These are phyloP conservation scores for Dicentrarchus labrax DNA, from an alignment of 2,113 vertebrate species.

Conservation along the genomic window DNA sequence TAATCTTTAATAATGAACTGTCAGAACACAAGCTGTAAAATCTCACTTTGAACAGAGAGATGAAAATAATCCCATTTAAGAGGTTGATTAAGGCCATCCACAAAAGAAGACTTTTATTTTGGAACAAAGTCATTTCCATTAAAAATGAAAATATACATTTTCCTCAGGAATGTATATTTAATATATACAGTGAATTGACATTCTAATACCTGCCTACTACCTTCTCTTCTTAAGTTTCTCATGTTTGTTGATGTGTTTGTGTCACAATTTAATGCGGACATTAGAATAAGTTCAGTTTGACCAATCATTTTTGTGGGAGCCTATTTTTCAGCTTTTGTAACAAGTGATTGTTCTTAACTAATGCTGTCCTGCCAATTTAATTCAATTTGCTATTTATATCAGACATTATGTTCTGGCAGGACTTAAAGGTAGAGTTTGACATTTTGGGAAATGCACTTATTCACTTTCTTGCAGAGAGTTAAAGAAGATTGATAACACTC, in stretches of 20 bases:
- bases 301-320: no score
- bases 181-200: not conserved
- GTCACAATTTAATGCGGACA: not conserved
- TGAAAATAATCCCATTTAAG: not conserved
- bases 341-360: not conserved
- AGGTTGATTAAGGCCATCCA: not conserved
- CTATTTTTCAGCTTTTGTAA: not conserved
- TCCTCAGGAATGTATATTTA: not conserved
- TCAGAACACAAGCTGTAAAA: slow-evolving; percentile 11
- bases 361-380: no score
- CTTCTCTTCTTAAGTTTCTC: not conserved
- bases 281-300: not conserved
- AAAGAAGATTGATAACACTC: not conserved
- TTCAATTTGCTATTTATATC: not conserved
- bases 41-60: slow-evolving; percentile 4
- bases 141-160: not conserved
- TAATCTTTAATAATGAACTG: slow-evolving; percentile 31
- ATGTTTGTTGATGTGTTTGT: not conserved
- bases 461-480: not conserved
- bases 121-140: not conserved
- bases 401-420: not conserved
- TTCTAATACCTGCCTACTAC: no score
- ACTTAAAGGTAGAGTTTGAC: not conserved
- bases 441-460: not conserved
- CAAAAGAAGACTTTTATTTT: slow-evolving; percentile 1